Base-by-base conservation (phyloP, 2,113 vertebrate genomes). In the Thermophis baileyi region DNA sequence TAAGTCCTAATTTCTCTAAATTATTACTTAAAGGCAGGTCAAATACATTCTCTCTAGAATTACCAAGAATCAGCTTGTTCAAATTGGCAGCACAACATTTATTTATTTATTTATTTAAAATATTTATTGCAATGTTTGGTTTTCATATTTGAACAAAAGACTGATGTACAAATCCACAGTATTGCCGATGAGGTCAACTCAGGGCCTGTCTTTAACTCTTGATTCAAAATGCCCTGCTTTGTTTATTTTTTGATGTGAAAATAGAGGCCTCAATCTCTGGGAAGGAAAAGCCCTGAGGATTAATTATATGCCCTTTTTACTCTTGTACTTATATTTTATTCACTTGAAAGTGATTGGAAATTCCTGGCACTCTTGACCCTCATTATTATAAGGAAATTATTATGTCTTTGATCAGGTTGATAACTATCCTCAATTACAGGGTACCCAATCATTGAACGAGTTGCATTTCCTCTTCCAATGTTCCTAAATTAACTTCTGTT, bases 221-320 rank as follows among this genome's bases (percentile, higher is more conserved):
- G 92, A 27, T 14, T 27, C 24, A 94, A 95, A 88, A 92, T 93
- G 87, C 94, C 88, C 55, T 51, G 54, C 91, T 69, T 92, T 94
- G 5, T 89, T 95, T 35, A 93, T 90, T 69, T 69, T 46, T 10
- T 81, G 20, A 94, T 89, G 94, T 54, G 89, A 94, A 96, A 96
- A 95, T 92, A 94, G 18, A 86, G 87, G 87, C 81, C 94, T 53
- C 94, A 69, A 89, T 90, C 89, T 93, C 6, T 4, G 93, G 11
- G 27, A 94, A 94, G 95, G 27, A n/a, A 69, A 47, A 94, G 46
- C 87, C 55, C 94, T 51, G 93, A 74, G 93, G 44, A 95, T 96
- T 97, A 97, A 97, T 97, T 96, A 95, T 6, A 95, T 27, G 46
- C 57, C 63, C 95, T 95, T 95, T 94, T 95, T 96, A 96, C 90